phyloP scores from a whole-genome alignment of 37 sponge, comb jelly and placozoan species.

The Eunapius fragilis region DNA sequence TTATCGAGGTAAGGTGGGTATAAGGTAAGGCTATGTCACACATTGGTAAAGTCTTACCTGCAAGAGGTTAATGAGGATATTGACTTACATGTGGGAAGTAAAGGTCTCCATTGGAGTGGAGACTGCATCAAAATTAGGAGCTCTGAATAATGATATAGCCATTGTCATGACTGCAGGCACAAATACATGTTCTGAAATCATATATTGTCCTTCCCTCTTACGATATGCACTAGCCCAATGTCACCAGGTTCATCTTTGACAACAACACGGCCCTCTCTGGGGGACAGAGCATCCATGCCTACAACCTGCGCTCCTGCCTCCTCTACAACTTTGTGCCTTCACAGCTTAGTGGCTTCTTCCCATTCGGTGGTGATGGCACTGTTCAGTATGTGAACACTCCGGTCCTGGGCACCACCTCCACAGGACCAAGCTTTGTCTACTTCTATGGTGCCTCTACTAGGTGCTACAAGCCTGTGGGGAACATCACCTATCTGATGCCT shows the following conservation, averaged over 20 bases:
- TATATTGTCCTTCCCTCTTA: background rate
- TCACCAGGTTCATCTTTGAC: slow-evolving; percentile 16
- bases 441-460: slow-evolving; percentile 80
- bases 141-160: too few relatives aligned
- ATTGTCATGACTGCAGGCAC: too few relatives aligned
- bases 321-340: slow-evolving; percentile 56
- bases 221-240: background rate
- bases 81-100: background rate
- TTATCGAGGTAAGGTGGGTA: background rate
- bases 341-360: background rate
- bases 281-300: slow-evolving; percentile 50
- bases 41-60: too few relatives aligned
- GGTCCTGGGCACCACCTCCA: slow-evolving; percentile 35
- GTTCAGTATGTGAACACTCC: background rate
- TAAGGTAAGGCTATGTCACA: background rate
- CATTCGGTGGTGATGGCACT: slow-evolving; percentile 4
- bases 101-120: background rate
- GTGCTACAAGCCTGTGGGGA: slow-evolving; percentile 69
- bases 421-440: slow-evolving; percentile 63
- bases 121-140: too few relatives aligned
- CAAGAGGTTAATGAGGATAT: too few relatives aligned
- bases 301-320: slow-evolving; percentile 50
- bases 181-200: too few relatives aligned
- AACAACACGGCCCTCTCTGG: slow-evolving; percentile 45
- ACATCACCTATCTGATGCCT: slow-evolving; percentile 68